phyloP scores from a whole-genome alignment of 2,888 invertebrate genomes.

The Synanthedon myopaeformis region DNA sequence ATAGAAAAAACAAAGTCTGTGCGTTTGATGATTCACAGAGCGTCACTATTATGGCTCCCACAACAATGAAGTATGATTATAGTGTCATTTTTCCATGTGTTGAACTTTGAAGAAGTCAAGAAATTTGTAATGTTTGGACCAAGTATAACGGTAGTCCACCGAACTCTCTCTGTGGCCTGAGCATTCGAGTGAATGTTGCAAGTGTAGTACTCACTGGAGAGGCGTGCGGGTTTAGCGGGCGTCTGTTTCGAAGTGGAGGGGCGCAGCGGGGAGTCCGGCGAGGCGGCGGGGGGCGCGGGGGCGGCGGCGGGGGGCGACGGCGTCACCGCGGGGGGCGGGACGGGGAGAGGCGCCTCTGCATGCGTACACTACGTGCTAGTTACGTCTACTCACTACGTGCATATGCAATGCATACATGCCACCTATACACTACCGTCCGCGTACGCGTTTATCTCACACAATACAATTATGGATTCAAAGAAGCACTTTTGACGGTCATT shows the following conservation, averaged over 20 bases:
- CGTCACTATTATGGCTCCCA: no score
- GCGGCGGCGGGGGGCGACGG: conserved; percentile 14
- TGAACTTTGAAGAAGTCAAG: no score
- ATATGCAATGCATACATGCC: neutral
- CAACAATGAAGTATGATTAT: no score
- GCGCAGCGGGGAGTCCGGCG: conserved; percentile 17
- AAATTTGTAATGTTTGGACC: neutral
- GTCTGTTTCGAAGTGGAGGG: conserved; percentile 49
- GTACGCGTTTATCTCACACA: neutral
- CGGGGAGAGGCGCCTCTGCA: conserved; percentile 33
- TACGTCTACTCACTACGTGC: conserved; percentile 47
- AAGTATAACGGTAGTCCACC: no score
- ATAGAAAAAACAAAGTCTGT: no score
- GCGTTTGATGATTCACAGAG: no score
- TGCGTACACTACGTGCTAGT: conserved; percentile 65
- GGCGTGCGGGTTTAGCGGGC: conserved; percentile 59
- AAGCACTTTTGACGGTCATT: no score
- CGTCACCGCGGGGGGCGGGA: conserved; percentile 16
- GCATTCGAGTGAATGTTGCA: neutral
- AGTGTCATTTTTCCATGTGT: no score
- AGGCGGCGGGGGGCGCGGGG: conserved; percentile 13
- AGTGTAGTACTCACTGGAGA: conserved; percentile 52
- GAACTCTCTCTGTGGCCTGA: neutral
- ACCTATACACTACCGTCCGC: neutral
- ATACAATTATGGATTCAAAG: no score